These are phyloP conservation scores for Chionodraco myersi DNA, from an alignment of 2,113 vertebrate species.

Conservation along the genomic window DNA sequence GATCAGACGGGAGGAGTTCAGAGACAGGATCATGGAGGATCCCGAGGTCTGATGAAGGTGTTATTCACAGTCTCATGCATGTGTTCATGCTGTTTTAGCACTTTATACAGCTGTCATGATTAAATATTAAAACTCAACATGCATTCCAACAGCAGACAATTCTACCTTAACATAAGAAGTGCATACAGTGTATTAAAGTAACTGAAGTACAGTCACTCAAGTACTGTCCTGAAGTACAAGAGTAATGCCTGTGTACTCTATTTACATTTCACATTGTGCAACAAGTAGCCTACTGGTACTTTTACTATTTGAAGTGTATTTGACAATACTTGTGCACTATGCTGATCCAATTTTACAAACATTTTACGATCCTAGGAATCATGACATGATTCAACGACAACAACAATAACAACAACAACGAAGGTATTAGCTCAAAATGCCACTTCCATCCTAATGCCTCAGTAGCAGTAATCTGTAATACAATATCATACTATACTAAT, in stretches of 20 bases:
- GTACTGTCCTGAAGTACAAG: too few relatives aligned
- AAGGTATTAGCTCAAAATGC: background rate
- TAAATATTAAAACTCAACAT: background rate
- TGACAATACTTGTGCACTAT: background rate
- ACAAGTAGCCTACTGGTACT: background rate
- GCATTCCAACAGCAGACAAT: background rate
- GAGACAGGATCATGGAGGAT: slow-evolving; percentile 55
- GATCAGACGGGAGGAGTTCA: slow-evolving; percentile 70
- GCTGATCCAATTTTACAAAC: background rate
- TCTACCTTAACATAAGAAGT: background rate
- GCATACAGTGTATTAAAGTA: too few relatives aligned
- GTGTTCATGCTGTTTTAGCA: slow-evolving; percentile 2
- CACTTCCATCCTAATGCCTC: background rate
- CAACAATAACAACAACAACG: background rate
- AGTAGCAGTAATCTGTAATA: background rate
- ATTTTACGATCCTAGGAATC: background rate
- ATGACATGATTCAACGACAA: background rate
- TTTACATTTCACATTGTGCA: background rate
- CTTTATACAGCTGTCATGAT: background rate
- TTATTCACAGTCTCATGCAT: slow-evolving; percentile 21
- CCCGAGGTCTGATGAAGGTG: slow-evolving; percentile 24
- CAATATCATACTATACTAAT: too few relatives aligned
- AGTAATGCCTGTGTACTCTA: too few relatives aligned
- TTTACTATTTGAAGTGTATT: background rate
- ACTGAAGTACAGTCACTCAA: background rate